Conservation (phyloP, 2,888 invertebrate genomes). For the Drosophila leonis region DNA sequence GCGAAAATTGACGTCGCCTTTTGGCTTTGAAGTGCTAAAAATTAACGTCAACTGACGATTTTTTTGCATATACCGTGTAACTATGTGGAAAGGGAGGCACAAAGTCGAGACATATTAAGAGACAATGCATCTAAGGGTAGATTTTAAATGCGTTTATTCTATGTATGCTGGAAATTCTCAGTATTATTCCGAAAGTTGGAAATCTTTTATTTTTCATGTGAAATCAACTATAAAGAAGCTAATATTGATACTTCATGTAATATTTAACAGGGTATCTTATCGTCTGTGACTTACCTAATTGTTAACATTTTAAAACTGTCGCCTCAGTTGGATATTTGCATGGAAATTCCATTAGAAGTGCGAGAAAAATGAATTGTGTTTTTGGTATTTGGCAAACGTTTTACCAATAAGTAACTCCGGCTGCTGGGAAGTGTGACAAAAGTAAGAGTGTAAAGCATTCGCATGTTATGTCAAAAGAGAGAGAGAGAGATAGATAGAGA, state of each 20-base stretch:
- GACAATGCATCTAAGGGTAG: neutral
- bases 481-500: neutral
- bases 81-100: neutral
- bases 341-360: conserved; percentile 53
- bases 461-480: conserved; percentile 5
- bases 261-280: conserved; percentile 1
- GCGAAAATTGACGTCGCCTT: conserved; percentile 52
- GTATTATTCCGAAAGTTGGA: neutral
- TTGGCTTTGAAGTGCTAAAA: conserved; percentile 59
- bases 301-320: conserved; percentile 18
- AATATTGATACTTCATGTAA: neutral
- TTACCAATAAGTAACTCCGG: conserved; percentile 30
- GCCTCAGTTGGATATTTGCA: conserved; percentile 55
- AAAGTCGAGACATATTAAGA: too few species aligned
- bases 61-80: conserved; percentile 30
- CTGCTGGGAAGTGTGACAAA: neutral
- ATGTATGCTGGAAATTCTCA: neutral
- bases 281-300: neutral
- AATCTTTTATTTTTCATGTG: neutral
- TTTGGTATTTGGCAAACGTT: conserved; percentile 34
- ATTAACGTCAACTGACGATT: conserved; percentile 54
- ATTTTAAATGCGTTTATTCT: neutral
- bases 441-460: neutral
- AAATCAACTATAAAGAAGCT: neutral
- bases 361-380: conserved; percentile 45